Evolutionary conservation across 2,113 vertebrate genomes (phyloP).

Genomic region (Vireo altiloquus): DNA sequence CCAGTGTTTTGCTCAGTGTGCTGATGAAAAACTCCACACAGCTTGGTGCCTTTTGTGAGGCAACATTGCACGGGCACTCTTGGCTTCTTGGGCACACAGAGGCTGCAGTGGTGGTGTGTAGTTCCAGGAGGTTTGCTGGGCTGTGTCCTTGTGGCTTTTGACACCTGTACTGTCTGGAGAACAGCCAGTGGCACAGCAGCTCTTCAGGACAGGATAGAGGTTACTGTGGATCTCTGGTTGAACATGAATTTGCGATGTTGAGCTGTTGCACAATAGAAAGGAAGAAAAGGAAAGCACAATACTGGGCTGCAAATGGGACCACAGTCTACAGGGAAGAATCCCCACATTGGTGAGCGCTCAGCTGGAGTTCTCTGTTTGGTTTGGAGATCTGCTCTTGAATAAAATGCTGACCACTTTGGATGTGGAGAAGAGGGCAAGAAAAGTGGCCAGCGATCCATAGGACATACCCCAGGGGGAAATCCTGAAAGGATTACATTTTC

Average conservation of each 20-base stretch:
- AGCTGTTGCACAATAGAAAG: neutral
- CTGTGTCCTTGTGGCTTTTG: neutral
- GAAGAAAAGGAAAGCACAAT: neutral
- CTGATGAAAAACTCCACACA: neutral
- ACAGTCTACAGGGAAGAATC: neutral
- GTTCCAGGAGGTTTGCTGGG: neutral
- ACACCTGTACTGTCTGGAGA: neutral
- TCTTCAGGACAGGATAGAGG: neutral
- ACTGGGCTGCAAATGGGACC: neutral
- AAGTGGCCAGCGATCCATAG: neutral
- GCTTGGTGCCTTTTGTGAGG: neutral
- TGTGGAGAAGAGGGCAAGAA: neutral
- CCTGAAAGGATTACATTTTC: neutral
- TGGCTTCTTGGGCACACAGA: neutral
- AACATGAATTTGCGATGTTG: fast-evolving
- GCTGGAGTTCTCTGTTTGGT: neutral
- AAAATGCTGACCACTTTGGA: neutral
- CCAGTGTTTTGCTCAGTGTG: neutral
- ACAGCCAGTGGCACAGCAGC: neutral
- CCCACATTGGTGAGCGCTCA: fast-evolving
- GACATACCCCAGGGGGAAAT: neutral
- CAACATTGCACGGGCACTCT: neutral
- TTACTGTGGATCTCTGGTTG: neutral
- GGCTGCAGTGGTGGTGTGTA: neutral
- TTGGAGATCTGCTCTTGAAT: neutral